A percentile compares a stretch with the other conserved stretches of the same genome.
Conservation (phyloP, 2,888 invertebrate species). For the Charanyca ferruginea region DNA sequence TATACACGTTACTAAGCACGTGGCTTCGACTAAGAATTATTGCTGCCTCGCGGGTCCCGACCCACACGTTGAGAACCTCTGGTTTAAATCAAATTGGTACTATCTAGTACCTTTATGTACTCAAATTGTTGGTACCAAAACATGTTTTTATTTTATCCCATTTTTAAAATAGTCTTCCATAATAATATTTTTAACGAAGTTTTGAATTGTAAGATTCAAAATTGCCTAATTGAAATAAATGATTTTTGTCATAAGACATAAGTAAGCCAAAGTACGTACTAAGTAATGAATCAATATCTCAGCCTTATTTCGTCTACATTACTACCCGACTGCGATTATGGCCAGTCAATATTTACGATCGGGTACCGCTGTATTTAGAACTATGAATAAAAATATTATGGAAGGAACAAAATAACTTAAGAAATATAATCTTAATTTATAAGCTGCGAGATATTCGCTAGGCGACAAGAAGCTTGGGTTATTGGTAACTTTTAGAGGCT, state of each 20-base stretch:
- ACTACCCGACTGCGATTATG: not conserved
- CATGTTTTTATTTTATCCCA: too few relatives aligned
- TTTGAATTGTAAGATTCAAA: too few relatives aligned
- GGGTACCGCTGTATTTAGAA: conserved; percentile 6
- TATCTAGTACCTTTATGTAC: too few relatives aligned
- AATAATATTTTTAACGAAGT: too few relatives aligned
- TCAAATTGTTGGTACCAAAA: too few relatives aligned
- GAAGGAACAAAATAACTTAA: conserved; percentile 43
- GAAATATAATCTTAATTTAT: conserved; percentile 13
- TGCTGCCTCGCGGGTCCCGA: too few relatives aligned
- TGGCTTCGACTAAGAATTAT: not conserved
- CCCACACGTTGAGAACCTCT: too few relatives aligned
- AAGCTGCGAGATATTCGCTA: conserved; percentile 3
- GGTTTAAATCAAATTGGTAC: too few relatives aligned
- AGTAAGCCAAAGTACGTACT: not conserved
- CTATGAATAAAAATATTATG: conserved; percentile 29
- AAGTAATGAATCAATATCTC: not conserved
- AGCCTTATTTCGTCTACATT: conserved; percentile 6
- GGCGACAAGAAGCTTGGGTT: not conserved
- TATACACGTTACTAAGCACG: not conserved
- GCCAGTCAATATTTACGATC: not conserved
- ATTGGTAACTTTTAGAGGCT: not conserved
- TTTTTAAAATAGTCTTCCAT: too few relatives aligned
- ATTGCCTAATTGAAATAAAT: too few relatives aligned
- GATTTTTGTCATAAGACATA: too few relatives aligned